phyloP scores from a whole-genome alignment of 2,113 vertebrate genomes.

The Rhizomys pruinosus region DNA sequence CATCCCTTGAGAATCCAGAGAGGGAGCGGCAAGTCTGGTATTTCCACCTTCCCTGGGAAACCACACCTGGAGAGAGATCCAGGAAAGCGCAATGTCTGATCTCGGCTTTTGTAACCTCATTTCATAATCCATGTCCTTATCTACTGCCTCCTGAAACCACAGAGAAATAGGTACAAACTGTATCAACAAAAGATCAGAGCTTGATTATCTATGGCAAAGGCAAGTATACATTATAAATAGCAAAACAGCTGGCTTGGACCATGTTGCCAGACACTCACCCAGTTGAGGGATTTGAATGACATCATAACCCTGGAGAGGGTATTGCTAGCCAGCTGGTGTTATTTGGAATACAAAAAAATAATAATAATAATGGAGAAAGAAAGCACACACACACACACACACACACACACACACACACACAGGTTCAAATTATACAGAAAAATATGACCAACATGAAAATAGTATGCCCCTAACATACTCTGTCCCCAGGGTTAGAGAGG shows the following conservation, averaged over 20 bases:
- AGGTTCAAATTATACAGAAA: slow-evolving; percentile 66
- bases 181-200: slow-evolving; percentile 79
- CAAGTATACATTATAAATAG: slow-evolving; percentile 88
- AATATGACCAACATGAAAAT: slow-evolving; percentile 69
- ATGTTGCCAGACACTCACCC: slow-evolving; percentile 84
- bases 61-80: not conserved
- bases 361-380: slow-evolving; percentile 79
- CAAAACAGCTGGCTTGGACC: slow-evolving; percentile 88
- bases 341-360: slow-evolving; percentile 86
- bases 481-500: not conserved
- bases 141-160: slow-evolving; percentile 66
- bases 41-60: slow-evolving; percentile 64
- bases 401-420: not conserved
- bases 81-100: slow-evolving; percentile 34
- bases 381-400: not conserved
- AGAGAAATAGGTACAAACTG: slow-evolving; percentile 73
- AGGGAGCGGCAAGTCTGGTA: slow-evolving; percentile 19
- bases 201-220: slow-evolving; percentile 80
- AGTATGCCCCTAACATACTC: slow-evolving; percentile 44
- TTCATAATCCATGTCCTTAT: slow-evolving; percentile 72
- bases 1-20: not conserved
- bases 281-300: slow-evolving; percentile 88
- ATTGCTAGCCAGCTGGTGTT: slow-evolving; percentile 87
- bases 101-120: slow-evolving; percentile 65
- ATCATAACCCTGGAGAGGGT: slow-evolving; percentile 88